phyloP scores from a whole-genome alignment of 2,113 vertebrate genomes.

The Meriones unguiculatus region DNA sequence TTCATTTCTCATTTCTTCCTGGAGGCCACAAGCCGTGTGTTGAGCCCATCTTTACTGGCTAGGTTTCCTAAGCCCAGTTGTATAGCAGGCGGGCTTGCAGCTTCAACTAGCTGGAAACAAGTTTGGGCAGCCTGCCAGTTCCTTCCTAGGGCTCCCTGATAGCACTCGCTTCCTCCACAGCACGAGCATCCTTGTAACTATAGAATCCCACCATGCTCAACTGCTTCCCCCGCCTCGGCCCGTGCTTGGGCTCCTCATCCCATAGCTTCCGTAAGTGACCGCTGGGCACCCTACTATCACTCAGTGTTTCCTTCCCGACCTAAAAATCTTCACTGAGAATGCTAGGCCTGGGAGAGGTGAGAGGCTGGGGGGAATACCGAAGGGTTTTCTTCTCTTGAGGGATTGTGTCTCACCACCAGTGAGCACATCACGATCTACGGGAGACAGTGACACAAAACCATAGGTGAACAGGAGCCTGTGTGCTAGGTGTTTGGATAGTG shows the following conservation, averaged over 20 bases:
- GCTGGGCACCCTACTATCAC: fast-evolving
- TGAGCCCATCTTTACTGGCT: constrained; percentile 4
- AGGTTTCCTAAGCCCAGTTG: not conserved
- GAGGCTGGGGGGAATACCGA: not conserved
- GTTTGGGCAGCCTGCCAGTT: not conserved
- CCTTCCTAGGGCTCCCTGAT: not conserved
- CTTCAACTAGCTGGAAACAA: not conserved
- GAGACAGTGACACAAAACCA: not conserved
- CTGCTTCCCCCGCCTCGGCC: not conserved
- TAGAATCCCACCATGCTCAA: fast-evolving
- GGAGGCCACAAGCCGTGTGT: not conserved
- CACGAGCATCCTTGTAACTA: not conserved
- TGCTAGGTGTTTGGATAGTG: not conserved
- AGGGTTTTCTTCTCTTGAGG: not conserved
- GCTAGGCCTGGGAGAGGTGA: not conserved
- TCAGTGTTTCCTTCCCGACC: no score
- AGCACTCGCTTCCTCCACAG: not conserved
- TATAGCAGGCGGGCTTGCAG: not conserved
- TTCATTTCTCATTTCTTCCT: constrained; percentile 35
- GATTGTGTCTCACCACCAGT: not conserved
- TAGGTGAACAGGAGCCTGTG: not conserved
- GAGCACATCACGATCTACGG: fast-evolving
- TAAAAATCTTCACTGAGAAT: not conserved
- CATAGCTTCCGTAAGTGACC: not conserved
- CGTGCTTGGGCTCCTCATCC: not conserved